Base-by-base conservation (phyloP, 2,888 invertebrate species). In the Polietes domitor region DNA sequence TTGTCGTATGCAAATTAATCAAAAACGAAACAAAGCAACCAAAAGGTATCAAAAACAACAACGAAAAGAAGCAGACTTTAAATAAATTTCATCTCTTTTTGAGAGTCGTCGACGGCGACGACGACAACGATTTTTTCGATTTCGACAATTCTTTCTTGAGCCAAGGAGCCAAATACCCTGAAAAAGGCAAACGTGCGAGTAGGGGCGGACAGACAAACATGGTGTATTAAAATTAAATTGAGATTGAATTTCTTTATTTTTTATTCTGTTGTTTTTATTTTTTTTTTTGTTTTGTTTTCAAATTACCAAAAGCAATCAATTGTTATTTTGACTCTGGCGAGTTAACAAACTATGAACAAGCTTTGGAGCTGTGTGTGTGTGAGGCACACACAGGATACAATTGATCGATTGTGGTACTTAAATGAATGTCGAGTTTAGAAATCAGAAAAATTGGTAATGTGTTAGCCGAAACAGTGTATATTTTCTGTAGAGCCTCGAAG, bases 1-100 rank as follows among this genome's bases (percentile, higher is more conserved):
- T 90, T 92, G 92, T 92, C 91, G 90, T 92, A 92, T 92, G 92
- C 91, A 92, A 92, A 92, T 92, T 92, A 91, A 92, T 92, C 91
- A 92, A 92, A 91, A 89, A 88, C 88, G 89, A 88, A 79, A 81
- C 73, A 58, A 73, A 70, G 70, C 68, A 68, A 43, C 43, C 21
- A 21, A 68, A 65, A 65, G 41, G 37, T 10, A 17, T 7, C 37
- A 17, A 21, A 63, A n/a, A n/a, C n/a, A n/a, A n/a, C n/a, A n/a
- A 21, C 58, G 28, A n/a, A 53, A 79, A 58, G 53, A 78, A 24
- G 28, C 43, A 78, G 75, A 79, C 72, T 58, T 81, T 70, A 81
- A 81, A 81, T 79, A 73, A 84, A 81, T 81, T 84, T 81, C 63
- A 77, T 70, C 53, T 73, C 77, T 80, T 74, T 61, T 74, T 53